These are phyloP conservation scores for Blera fallax DNA, from an alignment of 2,888 invertebrate genomes.

Conservation along the genomic window DNA sequence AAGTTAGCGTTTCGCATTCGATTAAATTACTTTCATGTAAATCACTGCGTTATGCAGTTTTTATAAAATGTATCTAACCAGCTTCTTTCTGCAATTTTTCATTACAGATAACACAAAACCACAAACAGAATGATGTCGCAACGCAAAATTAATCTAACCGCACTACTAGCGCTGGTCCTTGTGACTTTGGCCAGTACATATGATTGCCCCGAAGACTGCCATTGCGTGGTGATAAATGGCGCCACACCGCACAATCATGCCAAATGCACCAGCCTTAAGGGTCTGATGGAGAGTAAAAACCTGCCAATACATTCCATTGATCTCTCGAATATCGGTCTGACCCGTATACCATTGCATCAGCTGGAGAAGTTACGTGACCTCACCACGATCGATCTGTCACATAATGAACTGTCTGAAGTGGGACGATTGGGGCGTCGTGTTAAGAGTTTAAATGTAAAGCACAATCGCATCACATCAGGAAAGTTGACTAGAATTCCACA, in stretches of 20 bases:
- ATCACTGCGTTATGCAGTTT: background rate
- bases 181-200: constrained; percentile 56
- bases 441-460: constrained; percentile 84
- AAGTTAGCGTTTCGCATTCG: background rate
- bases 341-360: constrained; percentile 83
- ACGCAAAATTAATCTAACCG: constrained; percentile 45
- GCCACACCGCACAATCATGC: constrained; percentile 78
- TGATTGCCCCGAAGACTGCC: constrained; percentile 79
- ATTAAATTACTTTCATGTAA: background rate
- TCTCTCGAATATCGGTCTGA: constrained; percentile 85
- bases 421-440: constrained; percentile 85
- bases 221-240: constrained; percentile 76
- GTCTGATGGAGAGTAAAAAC: constrained; percentile 75
- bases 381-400: constrained; percentile 85
- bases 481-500: constrained; percentile 84
- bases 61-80: background rate
- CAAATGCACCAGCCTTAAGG: constrained; percentile 79
- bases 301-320: constrained; percentile 83
- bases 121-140: constrained; percentile 58
- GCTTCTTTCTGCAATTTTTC: background rate
- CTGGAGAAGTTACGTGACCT: constrained; percentile 85
- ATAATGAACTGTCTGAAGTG: constrained; percentile 84
- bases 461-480: constrained; percentile 84
- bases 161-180: constrained; percentile 52
- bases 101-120: constrained; percentile 49